Base-by-base conservation (phyloP, 2,113 vertebrate species). In the Myxocyprinus asiaticus region DNA sequence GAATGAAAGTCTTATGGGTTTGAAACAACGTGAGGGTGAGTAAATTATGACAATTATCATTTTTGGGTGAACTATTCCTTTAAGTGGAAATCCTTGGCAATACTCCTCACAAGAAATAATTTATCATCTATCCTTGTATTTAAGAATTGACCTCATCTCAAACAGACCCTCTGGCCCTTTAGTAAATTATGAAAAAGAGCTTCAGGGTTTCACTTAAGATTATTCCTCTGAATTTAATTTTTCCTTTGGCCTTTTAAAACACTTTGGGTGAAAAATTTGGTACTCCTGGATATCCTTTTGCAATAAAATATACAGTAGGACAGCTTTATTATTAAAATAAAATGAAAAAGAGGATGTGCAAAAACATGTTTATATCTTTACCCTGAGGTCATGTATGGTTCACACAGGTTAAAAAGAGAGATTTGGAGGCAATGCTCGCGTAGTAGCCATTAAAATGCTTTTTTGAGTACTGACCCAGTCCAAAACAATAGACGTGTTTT, bases 371-470 rank as follows among this genome's bases (percentile, higher is more conserved):
- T 55, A 82, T 64, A 55, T 11, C 33, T 59, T 72, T 53, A 69
- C 6, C 17, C 53, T 8, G 9, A 47, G 55, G 55, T 17, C 69
- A 56, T 56, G 77, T 61, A 78, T 80, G 80, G 74, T 50, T 67
- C 80, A 79, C 67, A 48, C 14, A 51, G 22, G 22, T 33, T 33
- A 33, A 33, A 33, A 33, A 74, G n/a, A 78, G 17, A 67, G 62
- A 15, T n/a, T n/a, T n/a, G n/a, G n/a, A n/a, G n/a, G 44, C 45
- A 7, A 6, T 12, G 63, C 59, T 75, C 56, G 3, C 22, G 22
- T 33, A 33, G 22, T 1, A 33, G 22, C 22, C 22, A n/a, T n/a
- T 33, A 1, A 33, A 33, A 33, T 33, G 22, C 22, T 33, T 33
- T 33, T 33, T 3, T 33, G 22, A 33, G 22, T 33, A 33, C 22